phyloP scores from a whole-genome alignment of 2,888 invertebrate genomes.

The Mythimna pallens region DNA sequence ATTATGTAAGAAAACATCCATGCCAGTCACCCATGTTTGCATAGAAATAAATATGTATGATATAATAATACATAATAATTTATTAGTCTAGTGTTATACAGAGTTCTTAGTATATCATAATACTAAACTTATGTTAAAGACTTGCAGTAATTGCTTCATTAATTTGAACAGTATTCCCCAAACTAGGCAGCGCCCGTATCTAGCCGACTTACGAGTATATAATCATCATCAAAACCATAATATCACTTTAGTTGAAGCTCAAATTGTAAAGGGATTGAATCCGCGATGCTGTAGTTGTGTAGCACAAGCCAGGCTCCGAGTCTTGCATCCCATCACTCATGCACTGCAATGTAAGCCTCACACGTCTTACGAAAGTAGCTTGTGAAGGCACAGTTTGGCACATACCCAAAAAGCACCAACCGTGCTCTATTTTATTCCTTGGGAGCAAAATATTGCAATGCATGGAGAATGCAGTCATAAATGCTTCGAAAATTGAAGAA shows the following conservation, averaged over 20 bases:
- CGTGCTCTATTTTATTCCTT: slow-evolving; percentile 31
- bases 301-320: slow-evolving; percentile 14
- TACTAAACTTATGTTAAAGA: too few relatives aligned
- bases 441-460: slow-evolving; percentile 38
- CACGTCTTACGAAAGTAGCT: slow-evolving; percentile 48
- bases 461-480: slow-evolving; percentile 20
- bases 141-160: too few relatives aligned
- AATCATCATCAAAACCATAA: background rate
- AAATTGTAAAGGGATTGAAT: slow-evolving; percentile 28
- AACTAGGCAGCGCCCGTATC: too few relatives aligned
- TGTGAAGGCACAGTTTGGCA: slow-evolving; percentile 50
- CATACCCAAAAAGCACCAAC: slow-evolving; percentile 48
- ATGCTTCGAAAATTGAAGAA: slow-evolving; percentile 15
- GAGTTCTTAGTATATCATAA: too few relatives aligned
- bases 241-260: background rate
- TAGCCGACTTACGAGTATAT: background rate
- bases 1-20: too few relatives aligned
- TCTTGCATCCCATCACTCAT: slow-evolving; percentile 55
- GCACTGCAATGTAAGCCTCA: slow-evolving; percentile 40
- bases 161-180: too few relatives aligned
- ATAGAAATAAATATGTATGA: too few relatives aligned
- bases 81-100: too few relatives aligned
- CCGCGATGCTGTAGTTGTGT: background rate
- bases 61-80: too few relatives aligned
- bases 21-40: too few relatives aligned